These are phyloP conservation scores for Macrosiphum euphorbiae DNA, from an alignment of 2,888 invertebrate species.

Conservation along the genomic window DNA sequence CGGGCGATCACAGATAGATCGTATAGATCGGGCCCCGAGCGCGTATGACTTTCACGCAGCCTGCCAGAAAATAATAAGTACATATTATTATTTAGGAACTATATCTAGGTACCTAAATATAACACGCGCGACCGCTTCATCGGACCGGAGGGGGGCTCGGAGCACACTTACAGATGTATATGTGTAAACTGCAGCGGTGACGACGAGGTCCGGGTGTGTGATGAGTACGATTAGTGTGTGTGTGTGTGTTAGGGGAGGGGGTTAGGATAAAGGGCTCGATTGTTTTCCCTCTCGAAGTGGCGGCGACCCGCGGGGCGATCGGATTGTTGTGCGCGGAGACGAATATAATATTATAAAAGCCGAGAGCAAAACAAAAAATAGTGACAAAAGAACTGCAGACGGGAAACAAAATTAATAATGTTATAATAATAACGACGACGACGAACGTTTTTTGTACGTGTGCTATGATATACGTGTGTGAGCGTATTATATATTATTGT, in stretches of 20 bases:
- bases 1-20: conserved; percentile 15
- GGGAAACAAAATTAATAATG: conserved; percentile 39
- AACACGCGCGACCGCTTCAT: not conserved
- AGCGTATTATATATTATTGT: not conserved
- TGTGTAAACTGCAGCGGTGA: not conserved
- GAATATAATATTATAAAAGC: not conserved
- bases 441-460: conserved; percentile 9
- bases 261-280: not conserved
- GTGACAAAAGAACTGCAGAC: not conserved
- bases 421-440: not conserved
- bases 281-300: conserved; percentile 9
- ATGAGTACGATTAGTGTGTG: not conserved
- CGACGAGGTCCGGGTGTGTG: not conserved
- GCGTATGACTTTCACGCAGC: conserved; percentile 22
- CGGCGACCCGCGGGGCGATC: conserved; percentile 26
- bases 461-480: not conserved
- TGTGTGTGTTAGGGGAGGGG: not conserved
- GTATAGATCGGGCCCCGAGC: not conserved
- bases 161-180: too few relatives aligned
- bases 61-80: not conserved
- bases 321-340: not conserved
- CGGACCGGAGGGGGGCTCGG: not conserved
- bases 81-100: conserved; percentile 16
- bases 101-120: not conserved
- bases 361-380: not conserved